A percentile compares a stretch with the other conserved stretches of the same genome.
Evolutionary conservation across 1,140 invertebrate genomes (phyloP).

Genomic region (Dysdera silvatica): DNA sequence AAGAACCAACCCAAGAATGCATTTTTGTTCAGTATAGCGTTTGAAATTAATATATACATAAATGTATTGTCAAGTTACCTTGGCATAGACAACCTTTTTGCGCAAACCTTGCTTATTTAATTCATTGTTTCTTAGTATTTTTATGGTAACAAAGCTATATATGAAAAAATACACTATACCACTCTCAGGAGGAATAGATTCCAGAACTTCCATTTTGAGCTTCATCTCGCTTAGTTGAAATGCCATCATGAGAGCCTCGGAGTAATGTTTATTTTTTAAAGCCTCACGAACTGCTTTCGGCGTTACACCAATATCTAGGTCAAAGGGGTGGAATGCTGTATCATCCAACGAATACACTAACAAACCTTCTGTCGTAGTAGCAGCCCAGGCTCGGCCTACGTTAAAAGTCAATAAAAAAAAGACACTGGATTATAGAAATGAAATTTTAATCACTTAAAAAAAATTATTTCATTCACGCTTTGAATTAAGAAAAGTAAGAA

Average conservation of each 20-base stretch:
- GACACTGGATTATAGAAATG: too few species aligned
- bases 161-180: conserved; percentile 51
- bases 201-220: conserved; percentile 73
- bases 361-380: conserved; percentile 87
- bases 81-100: too few species aligned
- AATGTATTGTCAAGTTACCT: too few species aligned
- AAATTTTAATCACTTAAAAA: too few species aligned
- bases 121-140: too few species aligned
- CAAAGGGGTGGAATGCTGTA: conserved; percentile 75
- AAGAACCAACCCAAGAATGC: too few species aligned
- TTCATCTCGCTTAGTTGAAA: conserved; percentile 75
- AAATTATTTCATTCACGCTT: too few species aligned
- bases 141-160: not conserved
- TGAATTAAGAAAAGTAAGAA: too few species aligned
- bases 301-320: conserved; percentile 72
- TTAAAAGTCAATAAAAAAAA: too few species aligned
- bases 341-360: conserved; percentile 79
- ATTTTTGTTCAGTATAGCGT: too few species aligned
- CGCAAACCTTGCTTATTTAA: too few species aligned
- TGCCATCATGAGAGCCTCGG: conserved; percentile 69
- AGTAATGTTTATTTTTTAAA: conserved; percentile 56
- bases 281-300: conserved; percentile 53
- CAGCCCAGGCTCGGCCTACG: conserved; percentile 73
- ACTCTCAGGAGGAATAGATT: conserved; percentile 64
- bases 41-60: too few species aligned